These are phyloP conservation scores for Paramuricea clavata DNA, from an alignment of 92 coral and sea anemone genomes.

Conservation along the genomic window DNA sequence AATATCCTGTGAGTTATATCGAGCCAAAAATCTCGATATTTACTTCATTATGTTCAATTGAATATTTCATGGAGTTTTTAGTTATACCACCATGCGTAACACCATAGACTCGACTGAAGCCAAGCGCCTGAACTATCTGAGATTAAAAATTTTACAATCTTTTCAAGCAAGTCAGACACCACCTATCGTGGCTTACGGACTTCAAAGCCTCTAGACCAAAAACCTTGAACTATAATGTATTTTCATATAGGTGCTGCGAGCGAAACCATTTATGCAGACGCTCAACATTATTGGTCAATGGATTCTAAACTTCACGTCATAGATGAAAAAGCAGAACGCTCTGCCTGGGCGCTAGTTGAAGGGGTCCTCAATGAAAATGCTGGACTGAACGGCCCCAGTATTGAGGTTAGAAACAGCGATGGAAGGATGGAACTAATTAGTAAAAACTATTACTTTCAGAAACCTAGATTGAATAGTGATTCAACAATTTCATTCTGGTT, in stretches of 20 bases:
- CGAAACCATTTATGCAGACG: conserved; percentile 31
- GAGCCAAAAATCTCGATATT: too few relatives aligned
- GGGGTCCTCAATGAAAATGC: neutral
- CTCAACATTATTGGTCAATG: conserved; percentile 31
- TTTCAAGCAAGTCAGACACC: too few relatives aligned
- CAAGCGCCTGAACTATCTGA: too few relatives aligned
- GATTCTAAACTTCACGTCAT: conserved; percentile 27
- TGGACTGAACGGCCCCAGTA: conserved; percentile 17
- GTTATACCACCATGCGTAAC: too few relatives aligned
- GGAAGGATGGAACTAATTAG: conserved; percentile 26
- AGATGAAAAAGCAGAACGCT: neutral
- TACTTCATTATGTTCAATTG: too few relatives aligned
- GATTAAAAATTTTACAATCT: too few relatives aligned
- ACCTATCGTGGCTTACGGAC: too few relatives aligned
- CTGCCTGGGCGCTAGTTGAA: conserved; percentile 18
- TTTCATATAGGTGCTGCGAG: neutral
- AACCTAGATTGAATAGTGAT: neutral
- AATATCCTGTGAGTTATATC: too few relatives aligned
- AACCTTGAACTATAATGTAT: neutral
- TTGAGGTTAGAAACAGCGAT: conserved; percentile 10
- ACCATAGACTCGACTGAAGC: too few relatives aligned
- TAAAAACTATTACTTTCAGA: neutral
- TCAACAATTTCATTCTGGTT: conserved; percentile 28
- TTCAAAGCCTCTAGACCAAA: neutral
- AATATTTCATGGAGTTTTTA: too few relatives aligned